Conservation (phyloP, 2,113 vertebrate species). For the Rhinichthys klamathensis region DNA sequence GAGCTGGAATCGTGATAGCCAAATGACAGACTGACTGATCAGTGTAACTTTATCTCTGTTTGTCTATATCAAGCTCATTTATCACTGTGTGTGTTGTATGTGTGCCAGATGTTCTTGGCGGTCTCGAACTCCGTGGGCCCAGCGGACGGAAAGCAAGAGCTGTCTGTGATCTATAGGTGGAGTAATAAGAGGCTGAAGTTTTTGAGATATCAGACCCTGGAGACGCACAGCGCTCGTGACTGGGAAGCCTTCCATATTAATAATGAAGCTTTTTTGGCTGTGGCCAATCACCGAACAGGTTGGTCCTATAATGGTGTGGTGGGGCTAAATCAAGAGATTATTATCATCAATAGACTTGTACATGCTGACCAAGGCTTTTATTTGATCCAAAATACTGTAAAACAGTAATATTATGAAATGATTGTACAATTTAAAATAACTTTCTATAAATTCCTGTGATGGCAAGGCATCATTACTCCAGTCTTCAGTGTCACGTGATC, state of each 20-base stretch:
- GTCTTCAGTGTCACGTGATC: too few relatives aligned
- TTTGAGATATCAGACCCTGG: constrained; percentile 82
- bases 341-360: too few relatives aligned
- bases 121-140: constrained; percentile 85
- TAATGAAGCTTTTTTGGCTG: constrained; percentile 86
- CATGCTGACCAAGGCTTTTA: too few relatives aligned
- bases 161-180: constrained; percentile 95
- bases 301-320: constrained; percentile 17
- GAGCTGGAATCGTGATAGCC: constrained; percentile 12
- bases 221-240: constrained; percentile 89
- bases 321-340: not conserved
- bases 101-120: constrained; percentile 84
- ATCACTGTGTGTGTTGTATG: constrained; percentile 33
- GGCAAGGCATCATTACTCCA: too few relatives aligned
- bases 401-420: too few relatives aligned
- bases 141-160: constrained; percentile 73
- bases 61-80: constrained; percentile 21
- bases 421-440: too few relatives aligned
- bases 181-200: constrained; percentile 84
- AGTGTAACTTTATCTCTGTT: constrained; percentile 20
- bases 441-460: too few relatives aligned
- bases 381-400: too few relatives aligned
- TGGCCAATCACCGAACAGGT: constrained; percentile 96
- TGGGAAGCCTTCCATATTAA: constrained; percentile 92
- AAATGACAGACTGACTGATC: constrained; percentile 19